phyloP scores from a whole-genome alignment of 2,113 vertebrate species.

The Scalopus aquaticus region DNA sequence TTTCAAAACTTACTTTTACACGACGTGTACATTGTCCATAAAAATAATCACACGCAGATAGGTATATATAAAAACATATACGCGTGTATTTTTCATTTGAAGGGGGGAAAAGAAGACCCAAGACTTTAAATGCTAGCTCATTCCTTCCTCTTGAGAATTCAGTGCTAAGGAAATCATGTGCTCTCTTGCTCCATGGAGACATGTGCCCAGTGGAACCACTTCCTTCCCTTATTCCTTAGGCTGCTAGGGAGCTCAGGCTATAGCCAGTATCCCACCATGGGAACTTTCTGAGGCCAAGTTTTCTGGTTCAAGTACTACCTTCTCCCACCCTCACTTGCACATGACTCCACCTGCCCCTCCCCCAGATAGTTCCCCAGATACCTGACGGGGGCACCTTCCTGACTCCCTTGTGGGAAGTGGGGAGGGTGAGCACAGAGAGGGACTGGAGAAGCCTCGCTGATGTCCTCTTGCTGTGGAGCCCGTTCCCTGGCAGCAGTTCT shows the following conservation, averaged over 20 bases:
- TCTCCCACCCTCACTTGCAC: rapidly evolving
- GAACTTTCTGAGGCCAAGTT: neutral
- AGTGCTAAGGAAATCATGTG: neutral
- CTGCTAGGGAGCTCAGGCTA: neutral
- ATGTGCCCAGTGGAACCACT: neutral
- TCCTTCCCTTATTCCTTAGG: neutral
- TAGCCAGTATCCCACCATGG: neutral
- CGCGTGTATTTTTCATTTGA: neutral
- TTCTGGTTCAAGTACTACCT: neutral
- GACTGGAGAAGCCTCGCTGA: neutral
- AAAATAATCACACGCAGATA: neutral
- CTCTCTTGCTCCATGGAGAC: no score
- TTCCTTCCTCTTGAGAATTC: neutral
- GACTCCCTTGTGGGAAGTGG: neutral
- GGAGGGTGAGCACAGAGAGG: neutral
- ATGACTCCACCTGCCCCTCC: neutral
- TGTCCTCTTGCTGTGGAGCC: neutral
- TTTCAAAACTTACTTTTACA: neutral
- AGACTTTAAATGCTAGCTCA: neutral
- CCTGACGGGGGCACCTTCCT: neutral
- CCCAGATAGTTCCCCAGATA: neutral
- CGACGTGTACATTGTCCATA: neutral
- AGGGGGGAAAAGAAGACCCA: neutral
- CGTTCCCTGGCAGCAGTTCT: neutral
- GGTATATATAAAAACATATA: neutral